phyloP scores from a whole-genome alignment of 35 echinoderm and acorn worm species.

The Ophioderma brevispina region DNA sequence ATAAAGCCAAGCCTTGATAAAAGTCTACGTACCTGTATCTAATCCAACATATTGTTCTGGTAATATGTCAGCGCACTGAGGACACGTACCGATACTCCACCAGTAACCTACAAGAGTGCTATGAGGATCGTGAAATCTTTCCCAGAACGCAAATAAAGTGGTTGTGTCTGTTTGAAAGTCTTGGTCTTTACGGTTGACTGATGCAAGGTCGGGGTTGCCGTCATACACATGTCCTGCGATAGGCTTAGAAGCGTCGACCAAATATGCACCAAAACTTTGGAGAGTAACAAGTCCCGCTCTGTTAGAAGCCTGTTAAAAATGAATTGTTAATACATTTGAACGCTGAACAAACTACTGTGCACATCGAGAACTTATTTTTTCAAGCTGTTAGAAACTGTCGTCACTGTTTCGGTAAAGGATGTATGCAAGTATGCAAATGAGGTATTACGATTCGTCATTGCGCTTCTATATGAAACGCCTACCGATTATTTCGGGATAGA shows the following conservation, averaged over 20 bases:
- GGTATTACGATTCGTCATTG: no score
- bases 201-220: background rate
- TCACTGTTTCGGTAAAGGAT: no score
- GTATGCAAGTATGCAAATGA: no score
- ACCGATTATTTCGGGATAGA: no score
- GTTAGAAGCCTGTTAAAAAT: slow-evolving; percentile 21
- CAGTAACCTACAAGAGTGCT: slow-evolving; percentile 27
- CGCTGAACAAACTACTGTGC: no score
- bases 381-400: no score
- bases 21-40: background rate
- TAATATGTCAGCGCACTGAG: slow-evolving; percentile 12
- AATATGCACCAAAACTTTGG: slow-evolving; percentile 1
- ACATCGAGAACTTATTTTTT: no score
- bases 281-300: background rate
- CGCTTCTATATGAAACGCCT: no score
- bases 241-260: slow-evolving; percentile 19
- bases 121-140: slow-evolving; percentile 50
- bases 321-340: no score
- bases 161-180: slow-evolving; percentile 15
- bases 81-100: slow-evolving; percentile 22
- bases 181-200: slow-evolving; percentile 9
- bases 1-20: no score
- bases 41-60: slow-evolving; percentile 22
- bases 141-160: slow-evolving; percentile 19
- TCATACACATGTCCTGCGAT: slow-evolving; percentile 28